Evolutionary conservation across 2,888 invertebrate genomes (phyloP).

Genomic region (Trilocha varians): DNA sequence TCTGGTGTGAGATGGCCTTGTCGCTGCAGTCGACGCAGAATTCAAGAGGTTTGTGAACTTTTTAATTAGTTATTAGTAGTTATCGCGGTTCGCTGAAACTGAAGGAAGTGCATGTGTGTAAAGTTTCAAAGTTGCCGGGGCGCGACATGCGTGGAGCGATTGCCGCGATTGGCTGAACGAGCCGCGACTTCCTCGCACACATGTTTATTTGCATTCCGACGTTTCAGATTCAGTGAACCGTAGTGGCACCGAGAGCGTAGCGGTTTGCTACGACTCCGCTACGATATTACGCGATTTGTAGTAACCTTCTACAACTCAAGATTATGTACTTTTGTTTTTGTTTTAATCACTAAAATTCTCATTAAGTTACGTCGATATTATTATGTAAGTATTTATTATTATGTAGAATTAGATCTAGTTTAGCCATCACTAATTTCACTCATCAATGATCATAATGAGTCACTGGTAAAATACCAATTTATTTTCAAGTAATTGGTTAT

Average conservation of each 20-base stretch:
- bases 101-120: conserved; percentile 45
- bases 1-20: conserved; percentile 72
- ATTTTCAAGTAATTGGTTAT: too few relatives aligned
- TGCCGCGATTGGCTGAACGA: conserved; percentile 53
- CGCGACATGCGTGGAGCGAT: conserved; percentile 57
- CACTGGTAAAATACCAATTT: too few relatives aligned
- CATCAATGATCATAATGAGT: too few relatives aligned
- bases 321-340: neutral
- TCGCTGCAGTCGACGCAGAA: conserved; percentile 74
- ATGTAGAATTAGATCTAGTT: neutral
- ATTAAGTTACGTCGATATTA: neutral
- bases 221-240: conserved; percentile 70
- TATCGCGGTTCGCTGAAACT: conserved; percentile 30
- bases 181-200: conserved; percentile 49
- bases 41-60: conserved; percentile 63
- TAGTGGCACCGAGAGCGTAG: conserved; percentile 54
- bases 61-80: conserved; percentile 22
- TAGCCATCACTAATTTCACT: too few relatives aligned
- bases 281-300: conserved; percentile 18
- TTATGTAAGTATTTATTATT: neutral
- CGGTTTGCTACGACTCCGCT: conserved; percentile 37
- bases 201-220: conserved; percentile 66
- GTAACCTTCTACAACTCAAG: conserved; percentile 2
- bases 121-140: conserved; percentile 64
- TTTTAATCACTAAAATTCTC: neutral